Evolutionary conservation across 2,113 vertebrate species (phyloP), one percentile per base, ranked within the genome.

Genomic region (Coreoperca whiteheadi): DNA sequence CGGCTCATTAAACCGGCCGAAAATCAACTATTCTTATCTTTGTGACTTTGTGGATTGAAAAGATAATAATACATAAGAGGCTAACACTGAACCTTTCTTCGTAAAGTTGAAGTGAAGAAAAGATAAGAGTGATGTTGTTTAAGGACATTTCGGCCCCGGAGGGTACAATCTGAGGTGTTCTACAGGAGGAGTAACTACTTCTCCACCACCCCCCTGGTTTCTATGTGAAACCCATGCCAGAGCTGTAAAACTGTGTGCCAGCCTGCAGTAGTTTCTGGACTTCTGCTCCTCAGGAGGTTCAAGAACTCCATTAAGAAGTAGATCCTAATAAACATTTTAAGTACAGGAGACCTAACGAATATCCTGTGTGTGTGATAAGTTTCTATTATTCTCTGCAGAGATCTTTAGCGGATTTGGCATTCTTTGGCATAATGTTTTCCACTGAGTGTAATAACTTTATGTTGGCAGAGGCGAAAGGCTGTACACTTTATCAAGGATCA

Each of bases 281-380:
- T 75, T 53, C 46, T 14, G 59, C 30, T 48, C 77, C 56, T 60
- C 77, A 23, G 56, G 56, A 77, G 57, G 77, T 73, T 64, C 89
- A 15, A 12, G 7, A 48, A 74, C 82, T 76, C 82, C 77, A 79
- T 77, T 83, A 83, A 66, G 51, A 74, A 81, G 39, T 48, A 63
- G 71, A 82, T 85, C 71, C 74, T 87, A 72, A 85, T 70, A 88
- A 69, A 85, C 59, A 77, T 60, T 80, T 87, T 60, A 83, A 84
- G 67, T 57, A 61, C 61, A 57, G 57, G 67, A 65, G 67, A 72
- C 74, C 75, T 81, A 82, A 28, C 4, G 61, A 70, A 83, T 76
- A 83, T 83, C 51, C 76, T 78, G 69, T 69, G 50, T 48, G 70
- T 63, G 74, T 54, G 82, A 69, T 46, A 79, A 79, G 70, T 80